Base-by-base conservation (phyloP, 2,113 vertebrate species). In the Neogale vison region DNA sequence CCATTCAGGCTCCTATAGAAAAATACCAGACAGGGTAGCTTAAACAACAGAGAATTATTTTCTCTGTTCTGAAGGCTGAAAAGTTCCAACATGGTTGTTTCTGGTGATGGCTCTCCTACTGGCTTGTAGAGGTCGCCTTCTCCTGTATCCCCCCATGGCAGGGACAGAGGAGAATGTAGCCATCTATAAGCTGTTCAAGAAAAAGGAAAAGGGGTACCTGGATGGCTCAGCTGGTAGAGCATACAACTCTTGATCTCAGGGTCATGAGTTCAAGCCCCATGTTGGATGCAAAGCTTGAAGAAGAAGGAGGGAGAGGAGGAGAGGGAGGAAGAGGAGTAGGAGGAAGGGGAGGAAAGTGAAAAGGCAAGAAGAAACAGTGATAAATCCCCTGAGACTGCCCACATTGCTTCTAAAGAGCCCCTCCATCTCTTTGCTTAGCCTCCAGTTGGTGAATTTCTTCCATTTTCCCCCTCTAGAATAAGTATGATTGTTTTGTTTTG, bases 281-380 rank as follows among this genome's bases (percentile, higher is more conserved):
- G 26, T 77, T 47, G 45, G 26, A 29, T 47, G 74, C 26, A 47
- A 77, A 77, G 42, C 24, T 47, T 77, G 45, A 47, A 18, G 29
- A 76, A 76, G 39, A 26, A 74, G 31, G 13, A 57, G 55, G 18
- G 6, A 18, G 2, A 20, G 18, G 55, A 55, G 17, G 52, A 55
- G 4, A 31, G 20, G 17, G 14, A 2, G 21, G 4, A 36, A 20
- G n/a, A 18, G 8, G n/a, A 6, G 21, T 2, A 36, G n/a, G 20
- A 18, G 8, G n/a, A 6, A 9, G 17, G 10, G 50, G 26, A 39
- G 26, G 61, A 63, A 63, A 29, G 61, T 29, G 26, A 29, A 57
- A 57, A 57, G 55, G 55, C 55, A 57, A 59, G 57, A 59, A 34
- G 42, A 65, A 63, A 20, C 36, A 77, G 57, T 39, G 31, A n/a